Evolutionary conservation across 2,113 vertebrate genomes (phyloP).

Genomic region (Odocoileus hemionus): DNA sequence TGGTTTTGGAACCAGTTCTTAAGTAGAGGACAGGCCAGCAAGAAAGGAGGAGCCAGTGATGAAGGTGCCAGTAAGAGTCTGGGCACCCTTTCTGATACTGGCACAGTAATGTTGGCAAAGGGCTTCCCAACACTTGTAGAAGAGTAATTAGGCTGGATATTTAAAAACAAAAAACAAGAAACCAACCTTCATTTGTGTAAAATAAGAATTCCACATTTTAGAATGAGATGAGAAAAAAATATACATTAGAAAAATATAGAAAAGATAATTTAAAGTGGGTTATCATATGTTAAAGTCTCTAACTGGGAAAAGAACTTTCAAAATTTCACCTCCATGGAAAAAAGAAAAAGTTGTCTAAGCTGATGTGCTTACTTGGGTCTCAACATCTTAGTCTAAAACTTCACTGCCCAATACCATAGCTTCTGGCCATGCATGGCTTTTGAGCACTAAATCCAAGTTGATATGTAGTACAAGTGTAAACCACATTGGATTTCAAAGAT

Average conservation of each 20-base stretch:
- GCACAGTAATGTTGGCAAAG: background rate
- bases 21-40: background rate
- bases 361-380: background rate
- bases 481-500: background rate
- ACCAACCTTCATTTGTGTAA: background rate
- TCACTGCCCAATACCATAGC: background rate
- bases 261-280: background rate
- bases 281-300: background rate
- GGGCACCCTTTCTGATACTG: background rate
- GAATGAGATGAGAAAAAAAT: background rate
- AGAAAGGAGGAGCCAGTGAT: background rate
- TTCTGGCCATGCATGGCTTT: background rate
- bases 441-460: background rate
- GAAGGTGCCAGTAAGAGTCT: background rate
- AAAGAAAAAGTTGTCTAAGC: background rate
- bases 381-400: background rate
- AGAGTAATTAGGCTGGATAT: background rate
- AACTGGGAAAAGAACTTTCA: background rate
- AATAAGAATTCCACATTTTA: background rate
- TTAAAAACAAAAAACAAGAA: background rate
- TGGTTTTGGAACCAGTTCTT: conserved; percentile 9
- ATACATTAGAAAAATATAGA: background rate
- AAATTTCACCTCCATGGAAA: background rate
- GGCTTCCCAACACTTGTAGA: background rate
- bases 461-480: background rate